A percentile compares a stretch with the other conserved stretches of the same genome.
Conservation (phyloP, 2,113 vertebrate species). For the Apodemus sylvaticus region DNA sequence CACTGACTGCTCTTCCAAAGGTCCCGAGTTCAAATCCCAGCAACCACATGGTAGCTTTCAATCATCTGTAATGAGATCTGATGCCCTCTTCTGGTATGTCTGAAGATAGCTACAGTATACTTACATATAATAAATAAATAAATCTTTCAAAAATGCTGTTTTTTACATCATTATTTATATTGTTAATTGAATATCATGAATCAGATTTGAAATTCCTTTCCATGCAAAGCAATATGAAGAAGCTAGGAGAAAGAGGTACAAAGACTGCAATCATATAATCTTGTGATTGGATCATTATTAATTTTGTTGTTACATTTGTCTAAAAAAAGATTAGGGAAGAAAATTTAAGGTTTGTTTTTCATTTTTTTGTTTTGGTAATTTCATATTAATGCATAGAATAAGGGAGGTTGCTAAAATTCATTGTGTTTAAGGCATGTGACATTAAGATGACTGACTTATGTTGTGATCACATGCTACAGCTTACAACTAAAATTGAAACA, state of each 20-base stretch:
- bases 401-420: not conserved
- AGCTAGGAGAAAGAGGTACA: not conserved
- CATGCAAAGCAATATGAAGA: constrained; percentile 16
- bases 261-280: not conserved
- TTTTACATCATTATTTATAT: not conserved
- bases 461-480: not conserved
- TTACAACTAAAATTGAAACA: not conserved
- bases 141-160: too few relatives aligned
- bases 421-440: not conserved
- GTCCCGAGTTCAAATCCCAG: too few relatives aligned
- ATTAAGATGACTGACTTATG: not conserved
- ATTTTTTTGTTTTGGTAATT: constrained; percentile 1
- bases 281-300: not conserved
- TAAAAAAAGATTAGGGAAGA: not conserved
- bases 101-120: too few relatives aligned
- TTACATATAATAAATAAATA: too few relatives aligned
- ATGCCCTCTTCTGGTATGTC: too few relatives aligned
- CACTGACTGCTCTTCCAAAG: too few relatives aligned
- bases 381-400: not conserved
- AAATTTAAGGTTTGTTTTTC: not conserved
- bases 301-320: constrained; percentile 17
- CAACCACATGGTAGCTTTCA: too few relatives aligned
- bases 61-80: too few relatives aligned
- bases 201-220: not conserved
- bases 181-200: not conserved